Evolutionary conservation across 2,797 vertebrate genomes (phyloP).

Genomic region (Onychomys leucogaster): DNA sequence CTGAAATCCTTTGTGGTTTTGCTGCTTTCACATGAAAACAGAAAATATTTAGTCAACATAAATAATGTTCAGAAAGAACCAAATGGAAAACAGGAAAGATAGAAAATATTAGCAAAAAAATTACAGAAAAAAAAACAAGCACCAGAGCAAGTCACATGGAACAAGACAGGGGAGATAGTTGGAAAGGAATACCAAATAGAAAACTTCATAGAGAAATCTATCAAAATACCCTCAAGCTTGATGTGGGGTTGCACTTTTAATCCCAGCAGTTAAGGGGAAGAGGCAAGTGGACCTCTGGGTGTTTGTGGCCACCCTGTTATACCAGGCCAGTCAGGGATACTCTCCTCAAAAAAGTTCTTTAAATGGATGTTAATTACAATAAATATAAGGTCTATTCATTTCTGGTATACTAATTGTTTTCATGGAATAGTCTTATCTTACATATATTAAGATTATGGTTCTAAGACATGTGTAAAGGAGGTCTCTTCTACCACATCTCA

Average conservation of each 20-base stretch:
- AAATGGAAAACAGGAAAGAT: neutral
- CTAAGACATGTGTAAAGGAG: too few species aligned
- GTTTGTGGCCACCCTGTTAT: too few species aligned
- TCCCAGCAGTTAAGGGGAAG: neutral
- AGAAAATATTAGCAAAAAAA: neutral
- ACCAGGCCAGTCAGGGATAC: neutral
- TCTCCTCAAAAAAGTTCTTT: neutral
- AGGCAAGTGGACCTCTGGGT: too few species aligned
- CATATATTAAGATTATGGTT: neutral
- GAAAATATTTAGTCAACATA: neutral
- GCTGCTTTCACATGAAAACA: neutral
- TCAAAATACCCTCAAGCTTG: neutral
- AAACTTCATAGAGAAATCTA: neutral
- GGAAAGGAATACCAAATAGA: neutral
- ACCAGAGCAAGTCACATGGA: neutral
- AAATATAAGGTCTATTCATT: neutral
- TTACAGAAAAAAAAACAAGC: neutral
- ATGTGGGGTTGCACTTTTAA: neutral
- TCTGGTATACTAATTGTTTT: neutral
- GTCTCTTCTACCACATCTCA: neutral
- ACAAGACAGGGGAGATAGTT: neutral
- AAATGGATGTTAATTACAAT: neutral
- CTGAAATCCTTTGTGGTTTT: neutral
- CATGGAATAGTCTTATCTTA: neutral
- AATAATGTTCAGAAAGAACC: neutral